phyloP scores from a whole-genome alignment of 2,113 vertebrate species.

The Condylura cristata region DNA sequence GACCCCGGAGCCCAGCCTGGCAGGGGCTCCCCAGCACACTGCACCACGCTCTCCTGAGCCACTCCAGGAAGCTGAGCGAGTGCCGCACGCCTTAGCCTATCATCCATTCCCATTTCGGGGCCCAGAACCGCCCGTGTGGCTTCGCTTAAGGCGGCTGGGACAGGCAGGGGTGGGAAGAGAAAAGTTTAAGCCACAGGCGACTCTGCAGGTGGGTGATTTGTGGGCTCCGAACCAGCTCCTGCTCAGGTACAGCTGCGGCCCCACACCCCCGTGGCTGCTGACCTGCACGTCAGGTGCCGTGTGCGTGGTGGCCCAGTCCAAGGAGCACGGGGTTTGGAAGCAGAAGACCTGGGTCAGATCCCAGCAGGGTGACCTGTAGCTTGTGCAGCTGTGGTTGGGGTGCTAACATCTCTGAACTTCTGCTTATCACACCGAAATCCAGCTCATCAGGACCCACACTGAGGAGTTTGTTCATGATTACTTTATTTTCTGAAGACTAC shows the following conservation, averaged over 20 bases:
- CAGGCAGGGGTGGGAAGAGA: neutral
- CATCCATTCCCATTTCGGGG: neutral
- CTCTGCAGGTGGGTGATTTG: neutral
- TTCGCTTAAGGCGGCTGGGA: neutral
- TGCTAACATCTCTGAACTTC: neutral
- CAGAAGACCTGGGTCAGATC: neutral
- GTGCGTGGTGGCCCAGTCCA: neutral
- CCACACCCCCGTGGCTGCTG: neutral
- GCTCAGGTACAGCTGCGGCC: neutral
- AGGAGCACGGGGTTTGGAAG: neutral
- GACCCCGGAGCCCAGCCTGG: neutral
- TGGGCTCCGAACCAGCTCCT: neutral
- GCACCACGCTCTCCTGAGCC: neutral
- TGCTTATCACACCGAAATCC: neutral
- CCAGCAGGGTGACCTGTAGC: neutral
- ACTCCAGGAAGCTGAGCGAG: neutral
- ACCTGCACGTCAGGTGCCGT: neutral
- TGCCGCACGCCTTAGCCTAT: neutral
- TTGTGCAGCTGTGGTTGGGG: neutral
- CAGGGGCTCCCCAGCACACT: neutral
- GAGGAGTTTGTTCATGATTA: neutral
- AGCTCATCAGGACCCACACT: neutral
- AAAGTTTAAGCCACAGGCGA: neutral
- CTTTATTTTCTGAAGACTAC: constrained; percentile 3
- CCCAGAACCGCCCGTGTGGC: neutral